A percentile compares a stretch with the other conserved stretches of the same genome.
Evolutionary conservation across 2,113 vertebrate genomes (phyloP).

Genomic region (Copsychus sechellarum): DNA sequence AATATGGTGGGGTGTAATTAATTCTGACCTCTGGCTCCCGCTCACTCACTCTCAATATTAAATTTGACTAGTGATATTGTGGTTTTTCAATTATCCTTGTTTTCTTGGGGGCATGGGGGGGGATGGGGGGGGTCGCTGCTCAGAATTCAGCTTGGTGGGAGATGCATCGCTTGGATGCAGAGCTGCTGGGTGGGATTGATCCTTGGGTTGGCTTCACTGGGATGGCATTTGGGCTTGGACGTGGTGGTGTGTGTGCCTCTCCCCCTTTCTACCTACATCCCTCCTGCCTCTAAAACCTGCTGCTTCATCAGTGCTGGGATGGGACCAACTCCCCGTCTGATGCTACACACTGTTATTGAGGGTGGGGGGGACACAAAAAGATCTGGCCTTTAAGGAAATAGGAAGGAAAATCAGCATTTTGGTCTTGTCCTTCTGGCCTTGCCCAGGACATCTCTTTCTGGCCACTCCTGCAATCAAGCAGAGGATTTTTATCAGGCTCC

Average conservation of each 20-base stretch:
- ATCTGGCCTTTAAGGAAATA: background rate
- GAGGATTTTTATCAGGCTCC: background rate
- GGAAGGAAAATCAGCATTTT: background rate
- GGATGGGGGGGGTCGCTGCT: background rate
- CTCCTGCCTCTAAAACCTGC: background rate
- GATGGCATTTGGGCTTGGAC: background rate
- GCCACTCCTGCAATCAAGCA: background rate
- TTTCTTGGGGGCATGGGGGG: constrained; percentile 38
- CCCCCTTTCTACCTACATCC: background rate
- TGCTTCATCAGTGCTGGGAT: accelerated
- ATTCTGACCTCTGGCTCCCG: constrained; percentile 71
- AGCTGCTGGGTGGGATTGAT: background rate
- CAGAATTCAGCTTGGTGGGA: background rate
- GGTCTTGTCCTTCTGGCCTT: background rate
- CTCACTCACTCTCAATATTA: constrained; percentile 66
- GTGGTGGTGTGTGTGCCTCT: background rate
- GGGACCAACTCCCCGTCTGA: background rate
- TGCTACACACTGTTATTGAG: accelerated
- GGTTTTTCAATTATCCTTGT: constrained; percentile 64
- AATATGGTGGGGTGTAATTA: constrained; percentile 73
- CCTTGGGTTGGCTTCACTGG: background rate
- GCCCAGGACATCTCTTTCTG: background rate
- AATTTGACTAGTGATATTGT: constrained; percentile 69
- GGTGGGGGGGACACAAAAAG: background rate
- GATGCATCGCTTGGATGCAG: background rate